Conservation (phyloP, 2,797 vertebrate genomes). For the Rachycentron canadum region DNA sequence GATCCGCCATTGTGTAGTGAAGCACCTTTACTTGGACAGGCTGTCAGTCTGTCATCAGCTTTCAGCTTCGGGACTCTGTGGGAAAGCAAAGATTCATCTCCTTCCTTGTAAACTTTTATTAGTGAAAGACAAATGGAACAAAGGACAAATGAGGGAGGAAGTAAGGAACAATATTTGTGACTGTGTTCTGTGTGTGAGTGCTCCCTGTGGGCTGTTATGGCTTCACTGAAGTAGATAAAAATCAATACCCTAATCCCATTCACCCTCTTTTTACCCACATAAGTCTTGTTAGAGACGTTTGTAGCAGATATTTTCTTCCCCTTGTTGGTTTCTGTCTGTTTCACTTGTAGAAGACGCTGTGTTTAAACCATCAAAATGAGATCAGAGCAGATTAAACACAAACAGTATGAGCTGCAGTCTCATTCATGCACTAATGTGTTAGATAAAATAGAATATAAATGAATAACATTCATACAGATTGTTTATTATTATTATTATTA, state of each 20-base stretch:
- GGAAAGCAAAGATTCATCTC: neutral
- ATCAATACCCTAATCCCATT: conserved; percentile 72
- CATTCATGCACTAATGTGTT: conserved; percentile 19
- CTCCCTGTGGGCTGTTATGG: conserved; percentile 56
- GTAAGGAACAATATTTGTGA: conserved; percentile 41
- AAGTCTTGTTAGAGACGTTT: conserved; percentile 68
- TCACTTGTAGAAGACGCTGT: conserved; percentile 26
- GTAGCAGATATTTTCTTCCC: conserved; percentile 56
- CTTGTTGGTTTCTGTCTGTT: conserved; percentile 50
- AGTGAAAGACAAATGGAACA: conserved; percentile 38
- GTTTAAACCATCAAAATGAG: conserved; percentile 53
- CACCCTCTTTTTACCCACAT: conserved; percentile 56
- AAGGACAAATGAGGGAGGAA: conserved; percentile 40
- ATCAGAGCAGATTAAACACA: conserved; percentile 55
- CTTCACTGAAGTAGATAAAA: conserved; percentile 65
- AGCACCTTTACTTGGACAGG: neutral
- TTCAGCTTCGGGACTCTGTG: neutral
- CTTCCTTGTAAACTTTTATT: conserved; percentile 48
- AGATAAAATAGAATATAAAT: conserved; percentile 33
- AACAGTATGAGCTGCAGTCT: conserved; percentile 18
- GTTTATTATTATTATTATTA: conserved; percentile 3
- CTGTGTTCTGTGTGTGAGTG: conserved; percentile 36
- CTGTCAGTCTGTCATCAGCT: neutral
- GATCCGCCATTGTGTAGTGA: neutral
- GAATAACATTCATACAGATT: conserved; percentile 20